phyloP scores from a whole-genome alignment of 2,888 invertebrate species.

The Chromoteleia sp. region DNA sequence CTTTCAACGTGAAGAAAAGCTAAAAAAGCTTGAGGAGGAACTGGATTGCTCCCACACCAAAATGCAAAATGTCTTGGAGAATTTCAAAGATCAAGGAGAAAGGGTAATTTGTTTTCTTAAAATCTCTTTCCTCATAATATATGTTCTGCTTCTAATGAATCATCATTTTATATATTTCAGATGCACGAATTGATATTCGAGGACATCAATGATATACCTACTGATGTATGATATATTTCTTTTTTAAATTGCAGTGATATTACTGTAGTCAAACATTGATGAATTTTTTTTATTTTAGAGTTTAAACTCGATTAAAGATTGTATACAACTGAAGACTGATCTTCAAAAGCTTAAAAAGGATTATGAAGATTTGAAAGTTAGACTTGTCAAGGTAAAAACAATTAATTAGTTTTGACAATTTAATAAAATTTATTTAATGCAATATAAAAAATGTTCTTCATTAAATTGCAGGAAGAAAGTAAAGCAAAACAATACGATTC shows the following conservation, averaged over 20 bases:
- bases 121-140: too few species aligned
- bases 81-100: slow-evolving; percentile 76
- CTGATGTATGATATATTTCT: slow-evolving; percentile 46
- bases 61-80: slow-evolving; percentile 80
- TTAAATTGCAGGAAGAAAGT: slow-evolving; percentile 59
- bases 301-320: slow-evolving; percentile 67
- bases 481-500: slow-evolving; percentile 69
- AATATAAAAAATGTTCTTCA: too few species aligned
- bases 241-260: not conserved
- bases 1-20: slow-evolving; percentile 73
- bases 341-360: slow-evolving; percentile 74
- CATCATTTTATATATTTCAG: slow-evolving; percentile 33
- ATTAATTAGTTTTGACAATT: slow-evolving; percentile 10
- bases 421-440: slow-evolving; percentile 30
- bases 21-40: slow-evolving; percentile 80
- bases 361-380: slow-evolving; percentile 74
- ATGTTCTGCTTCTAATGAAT: too few species aligned
- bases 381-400: slow-evolving; percentile 71
- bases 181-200: slow-evolving; percentile 55
- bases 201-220: slow-evolving; percentile 23
- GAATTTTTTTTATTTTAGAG: slow-evolving; percentile 9
- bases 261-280: not conserved
- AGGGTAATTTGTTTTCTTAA: too few species aligned
- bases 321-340: slow-evolving; percentile 74
- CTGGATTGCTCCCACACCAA: slow-evolving; percentile 79